phyloP scores from a whole-genome alignment of 1,140 invertebrate species.

The Triops cancriformis region DNA sequence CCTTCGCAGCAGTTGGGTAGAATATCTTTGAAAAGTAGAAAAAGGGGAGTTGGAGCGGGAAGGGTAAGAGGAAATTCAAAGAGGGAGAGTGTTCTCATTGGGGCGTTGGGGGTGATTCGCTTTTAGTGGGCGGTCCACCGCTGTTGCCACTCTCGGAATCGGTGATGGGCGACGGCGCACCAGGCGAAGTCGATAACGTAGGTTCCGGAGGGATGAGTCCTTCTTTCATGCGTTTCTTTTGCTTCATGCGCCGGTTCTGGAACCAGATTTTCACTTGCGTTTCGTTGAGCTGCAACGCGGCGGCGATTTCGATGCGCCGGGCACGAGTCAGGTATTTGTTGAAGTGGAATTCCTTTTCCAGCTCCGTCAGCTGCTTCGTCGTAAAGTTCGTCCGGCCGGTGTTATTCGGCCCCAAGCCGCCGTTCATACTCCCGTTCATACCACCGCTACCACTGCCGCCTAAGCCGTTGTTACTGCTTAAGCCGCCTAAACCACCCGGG shows the following conservation, averaged over 20 bases:
- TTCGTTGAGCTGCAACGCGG: constrained; percentile 90
- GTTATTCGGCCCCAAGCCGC: constrained; percentile 43
- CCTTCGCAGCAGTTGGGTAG: neutral
- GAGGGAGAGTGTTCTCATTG: constrained; percentile 3
- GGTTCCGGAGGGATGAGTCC: constrained; percentile 61
- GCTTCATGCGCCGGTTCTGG: constrained; percentile 86
- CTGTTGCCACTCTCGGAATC: constrained; percentile 27
- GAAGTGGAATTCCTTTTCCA: constrained; percentile 99
- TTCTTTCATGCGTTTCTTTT: constrained; percentile 88
- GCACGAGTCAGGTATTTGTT: constrained; percentile 97
- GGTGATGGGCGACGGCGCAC: constrained; percentile 26
- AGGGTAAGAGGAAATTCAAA: neutral
- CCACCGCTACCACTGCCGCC: constrained; percentile 27
- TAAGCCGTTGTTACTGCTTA: constrained; percentile 22
- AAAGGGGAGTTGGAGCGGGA: neutral
- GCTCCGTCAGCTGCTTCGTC: constrained; percentile 95
- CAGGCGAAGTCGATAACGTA: constrained; percentile 31
- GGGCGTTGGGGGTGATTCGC: constrained; percentile 29
- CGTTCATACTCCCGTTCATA: constrained; percentile 44
- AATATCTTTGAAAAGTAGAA: neutral
- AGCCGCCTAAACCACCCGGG: constrained; percentile 15
- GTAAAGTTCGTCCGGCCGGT: constrained; percentile 94
- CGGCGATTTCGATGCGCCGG: constrained; percentile 93
- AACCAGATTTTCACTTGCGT: constrained; percentile 93
- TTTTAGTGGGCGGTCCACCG: constrained; percentile 23